These are phyloP conservation scores for Miltochrista miniata DNA, from an alignment of 2,888 invertebrate genomes.

Conservation along the genomic window DNA sequence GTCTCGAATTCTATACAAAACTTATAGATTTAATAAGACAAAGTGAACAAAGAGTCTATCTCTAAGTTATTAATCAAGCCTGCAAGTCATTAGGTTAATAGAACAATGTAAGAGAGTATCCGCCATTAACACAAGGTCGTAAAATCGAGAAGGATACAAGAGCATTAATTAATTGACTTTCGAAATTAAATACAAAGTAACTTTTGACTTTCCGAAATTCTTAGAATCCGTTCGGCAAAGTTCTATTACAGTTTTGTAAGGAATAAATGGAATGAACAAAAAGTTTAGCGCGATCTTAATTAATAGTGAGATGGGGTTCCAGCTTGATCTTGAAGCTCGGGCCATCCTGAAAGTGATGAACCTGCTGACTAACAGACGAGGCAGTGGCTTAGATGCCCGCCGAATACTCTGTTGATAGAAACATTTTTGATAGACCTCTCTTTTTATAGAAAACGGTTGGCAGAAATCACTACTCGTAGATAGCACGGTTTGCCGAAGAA, in stretches of 20 bases:
- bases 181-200: constrained; percentile 7
- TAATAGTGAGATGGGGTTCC: not conserved
- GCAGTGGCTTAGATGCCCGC: no score
- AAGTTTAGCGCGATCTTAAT: constrained; percentile 3
- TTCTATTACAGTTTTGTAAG: constrained; percentile 1
- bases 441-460: no score
- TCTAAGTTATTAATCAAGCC: not conserved
- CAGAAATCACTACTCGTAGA: no score
- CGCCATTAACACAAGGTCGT: not conserved
- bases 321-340: no score
- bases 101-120: not conserved
- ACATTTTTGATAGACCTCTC: no score
- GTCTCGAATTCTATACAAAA: no score
- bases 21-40: no score
- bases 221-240: constrained; percentile 4
- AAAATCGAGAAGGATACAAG: not conserved
- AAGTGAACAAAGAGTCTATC: not conserved
- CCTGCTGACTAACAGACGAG: no score
- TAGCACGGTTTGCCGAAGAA: no score
- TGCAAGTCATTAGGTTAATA: not conserved
- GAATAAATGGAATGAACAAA: constrained; percentile 5
- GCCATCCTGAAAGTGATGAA: no score
- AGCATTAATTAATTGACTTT: constrained; percentile 9
- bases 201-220: constrained; percentile 5
- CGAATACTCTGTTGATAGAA: no score